Evolutionary conservation across 2,888 invertebrate genomes (phyloP), one percentile per base, ranked within the genome.

Genomic region (Noctua janthe): DNA sequence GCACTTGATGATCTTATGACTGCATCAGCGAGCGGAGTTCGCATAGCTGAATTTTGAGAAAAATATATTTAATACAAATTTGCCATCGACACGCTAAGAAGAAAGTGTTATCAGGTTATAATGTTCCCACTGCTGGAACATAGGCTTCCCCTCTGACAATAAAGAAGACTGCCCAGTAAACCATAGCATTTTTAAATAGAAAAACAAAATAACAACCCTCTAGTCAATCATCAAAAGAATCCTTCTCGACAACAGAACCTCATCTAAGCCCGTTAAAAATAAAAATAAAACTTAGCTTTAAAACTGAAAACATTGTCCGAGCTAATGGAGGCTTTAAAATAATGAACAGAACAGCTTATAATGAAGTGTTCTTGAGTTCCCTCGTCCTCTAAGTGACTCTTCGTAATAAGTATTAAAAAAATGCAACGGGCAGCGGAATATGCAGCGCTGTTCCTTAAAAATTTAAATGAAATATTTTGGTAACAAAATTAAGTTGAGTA

Each of bases 381-480:
- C 20, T 17, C 35, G 39, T 74, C 67, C 39, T n/a, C 35, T 75
- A 72, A 79, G 72, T 64, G 69, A 70, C 71, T 70, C 72, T 75
- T 43, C 64, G 11, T 75, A 51, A 47, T 66, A 78, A 83, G 80
- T 72, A 29, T 56, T 20, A 62, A 74, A 83, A 83, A 77, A 67
- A 72, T 43, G 43, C 54, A 66, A 56, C 29, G 8, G 23, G 6
- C 35, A 39, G 35, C 35, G 6, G 1, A 47, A 1, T 47, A 39
- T 49, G n/a, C 4, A 51, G 35, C 23, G 43, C 29, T 2, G 39
- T 62, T 8, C 56, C n/a, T 54, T 47, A 8, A 43, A 79, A 51
- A 49, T 56, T 43, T 67, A 54, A 13, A 49, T 23, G 7, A 1
- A 17, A 67, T 47, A 51, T 67, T 56, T 66, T 64, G 1, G 51